phyloP scores from a whole-genome alignment of 1,140 invertebrate genomes.

The Caerostris darwini region DNA sequence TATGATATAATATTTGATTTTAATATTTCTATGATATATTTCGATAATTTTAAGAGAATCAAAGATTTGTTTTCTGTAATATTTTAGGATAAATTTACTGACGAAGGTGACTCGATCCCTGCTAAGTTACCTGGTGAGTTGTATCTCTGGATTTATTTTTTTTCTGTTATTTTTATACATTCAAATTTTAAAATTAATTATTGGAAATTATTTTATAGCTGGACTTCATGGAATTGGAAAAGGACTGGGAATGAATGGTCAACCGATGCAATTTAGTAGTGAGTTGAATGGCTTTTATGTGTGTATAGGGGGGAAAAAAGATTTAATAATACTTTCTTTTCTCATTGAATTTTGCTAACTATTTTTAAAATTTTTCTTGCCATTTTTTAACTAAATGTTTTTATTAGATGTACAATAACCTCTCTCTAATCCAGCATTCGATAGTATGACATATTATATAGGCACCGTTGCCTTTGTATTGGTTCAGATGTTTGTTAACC shows the following conservation, averaged over 20 bases:
- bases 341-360: background rate
- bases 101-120: constrained; percentile 69
- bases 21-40: too few species aligned
- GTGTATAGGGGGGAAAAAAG: background rate
- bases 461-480: too few species aligned
- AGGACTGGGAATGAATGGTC: constrained; percentile 80
- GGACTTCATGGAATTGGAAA: constrained; percentile 80
- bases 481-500: too few species aligned
- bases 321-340: background rate
- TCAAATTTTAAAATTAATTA: background rate
- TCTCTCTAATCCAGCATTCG: too few species aligned
- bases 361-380: background rate
- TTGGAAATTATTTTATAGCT: constrained; percentile 44
- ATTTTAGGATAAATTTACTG: constrained; percentile 75
- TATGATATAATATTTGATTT: too few species aligned
- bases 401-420: background rate
- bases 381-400: background rate
- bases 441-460: too few species aligned
- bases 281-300: constrained; percentile 10
- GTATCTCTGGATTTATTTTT: background rate
- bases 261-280: constrained; percentile 79
- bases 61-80: background rate
- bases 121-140: constrained; percentile 73
- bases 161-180: background rate
- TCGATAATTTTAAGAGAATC: background rate